Conservation (phyloP, 2,888 invertebrate species). For the Cephalotes varians region DNA sequence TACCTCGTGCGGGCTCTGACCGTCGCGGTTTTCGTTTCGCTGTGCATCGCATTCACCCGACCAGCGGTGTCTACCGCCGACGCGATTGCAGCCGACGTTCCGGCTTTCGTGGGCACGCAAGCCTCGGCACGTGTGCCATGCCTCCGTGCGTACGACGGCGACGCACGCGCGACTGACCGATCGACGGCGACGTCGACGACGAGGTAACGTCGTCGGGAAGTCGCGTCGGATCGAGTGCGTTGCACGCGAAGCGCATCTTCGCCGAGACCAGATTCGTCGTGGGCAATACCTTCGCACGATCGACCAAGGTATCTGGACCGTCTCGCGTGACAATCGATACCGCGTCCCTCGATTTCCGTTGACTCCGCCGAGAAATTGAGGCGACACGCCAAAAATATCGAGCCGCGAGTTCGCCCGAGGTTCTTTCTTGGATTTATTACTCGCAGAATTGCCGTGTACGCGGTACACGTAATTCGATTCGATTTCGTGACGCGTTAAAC, state of each 20-base stretch:
- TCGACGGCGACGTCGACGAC: slow-evolving; percentile 13
- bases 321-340: slow-evolving; percentile 28
- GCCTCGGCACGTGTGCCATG: slow-evolving; percentile 25
- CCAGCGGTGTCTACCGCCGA: slow-evolving; percentile 18
- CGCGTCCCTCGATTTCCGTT: not conserved
- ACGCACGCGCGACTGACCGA: slow-evolving; percentile 42
- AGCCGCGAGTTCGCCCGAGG: not conserved
- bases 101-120: not conserved
- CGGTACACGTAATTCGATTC: not conserved
- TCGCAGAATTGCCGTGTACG: not conserved
- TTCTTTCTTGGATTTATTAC: slow-evolving; percentile 10
- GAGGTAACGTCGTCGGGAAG: not conserved
- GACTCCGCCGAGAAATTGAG: slow-evolving; percentile 17
- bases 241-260: too few species aligned
- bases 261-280: not conserved
- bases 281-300: not conserved
- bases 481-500: not conserved
- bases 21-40: slow-evolving; percentile 26
- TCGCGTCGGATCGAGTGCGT: not conserved
- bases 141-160: not conserved
- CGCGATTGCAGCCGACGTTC: not conserved
- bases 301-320: not conserved
- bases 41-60: slow-evolving; percentile 50
- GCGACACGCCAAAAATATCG: slow-evolving; percentile 32
- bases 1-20: slow-evolving; percentile 3